A percentile compares a stretch with the other conserved stretches of the same genome.
Conservation (phyloP, 92 coral and sea anemone genomes). For the Phymanthus crucifer region DNA sequence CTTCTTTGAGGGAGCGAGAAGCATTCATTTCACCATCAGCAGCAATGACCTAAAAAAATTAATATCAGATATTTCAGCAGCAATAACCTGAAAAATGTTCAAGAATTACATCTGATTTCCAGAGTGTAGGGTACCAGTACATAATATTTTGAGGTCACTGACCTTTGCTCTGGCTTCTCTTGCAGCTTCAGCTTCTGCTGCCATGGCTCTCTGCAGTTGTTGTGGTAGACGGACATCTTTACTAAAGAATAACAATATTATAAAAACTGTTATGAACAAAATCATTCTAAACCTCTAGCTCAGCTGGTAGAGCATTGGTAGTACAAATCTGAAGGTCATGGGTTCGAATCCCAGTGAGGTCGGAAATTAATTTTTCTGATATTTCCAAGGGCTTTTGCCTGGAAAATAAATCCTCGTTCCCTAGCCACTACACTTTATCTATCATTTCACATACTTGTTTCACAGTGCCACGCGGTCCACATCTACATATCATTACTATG, state of each 20-base stretch:
- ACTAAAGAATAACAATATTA: slow-evolving; percentile 28
- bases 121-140: background rate
- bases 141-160: background rate
- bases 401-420: too few relatives aligned
- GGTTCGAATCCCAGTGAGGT: too few relatives aligned
- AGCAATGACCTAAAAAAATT: slow-evolving; percentile 70
- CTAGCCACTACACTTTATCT: too few relatives aligned
- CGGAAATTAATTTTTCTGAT: too few relatives aligned
- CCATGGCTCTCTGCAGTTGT: slow-evolving; percentile 95
- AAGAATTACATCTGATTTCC: background rate
- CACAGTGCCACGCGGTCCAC: too few relatives aligned
- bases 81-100: slow-evolving; percentile 62
- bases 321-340: too few relatives aligned
- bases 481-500: too few relatives aligned
- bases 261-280: background rate
- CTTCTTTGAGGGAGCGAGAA: slow-evolving; percentile 86
- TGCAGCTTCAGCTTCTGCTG: slow-evolving; percentile 95
- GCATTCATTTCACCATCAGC: slow-evolving; percentile 94
- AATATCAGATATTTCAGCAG: too few relatives aligned
- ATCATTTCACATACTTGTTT: too few relatives aligned
- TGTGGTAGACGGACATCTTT: slow-evolving; percentile 95
- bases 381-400: too few relatives aligned
- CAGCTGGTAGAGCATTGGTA: too few relatives aligned
- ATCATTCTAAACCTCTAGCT: too few relatives aligned
- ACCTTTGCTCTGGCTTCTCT: slow-evolving; percentile 97